Percentiles rank a stretch among this genome's conserved stretches.
These are phyloP conservation scores for Pygoscelis adeliae DNA, from an alignment of 2,113 vertebrate genomes.

Conservation along the genomic window DNA sequence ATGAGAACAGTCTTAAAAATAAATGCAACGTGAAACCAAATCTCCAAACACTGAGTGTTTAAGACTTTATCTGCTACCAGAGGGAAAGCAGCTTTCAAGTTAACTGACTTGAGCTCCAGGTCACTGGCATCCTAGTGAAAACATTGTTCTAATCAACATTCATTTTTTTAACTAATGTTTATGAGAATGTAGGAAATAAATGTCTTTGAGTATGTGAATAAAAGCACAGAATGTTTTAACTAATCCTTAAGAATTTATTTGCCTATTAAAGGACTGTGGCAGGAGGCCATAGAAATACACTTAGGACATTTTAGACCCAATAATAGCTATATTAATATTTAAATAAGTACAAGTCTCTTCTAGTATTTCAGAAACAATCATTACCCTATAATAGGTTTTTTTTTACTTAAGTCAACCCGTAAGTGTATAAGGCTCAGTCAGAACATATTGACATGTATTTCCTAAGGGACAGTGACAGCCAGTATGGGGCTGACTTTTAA, in stretches of 20 bases:
- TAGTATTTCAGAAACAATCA: background rate
- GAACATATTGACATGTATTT: background rate
- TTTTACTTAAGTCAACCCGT: background rate
- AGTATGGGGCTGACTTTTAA: background rate
- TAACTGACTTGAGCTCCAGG: background rate
- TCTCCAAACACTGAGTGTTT: background rate
- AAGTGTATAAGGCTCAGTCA: background rate
- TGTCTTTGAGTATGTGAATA: conserved; percentile 8
- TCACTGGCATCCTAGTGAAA: conserved; percentile 15
- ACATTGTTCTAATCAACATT: background rate
- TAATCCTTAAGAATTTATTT: conserved; percentile 31
- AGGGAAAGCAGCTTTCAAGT: background rate
- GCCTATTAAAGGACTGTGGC: background rate
- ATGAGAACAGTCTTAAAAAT: background rate
- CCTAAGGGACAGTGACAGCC: background rate
- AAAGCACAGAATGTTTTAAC: conserved; percentile 33
- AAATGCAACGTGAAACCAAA: background rate
- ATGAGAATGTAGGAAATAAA: conserved; percentile 16
- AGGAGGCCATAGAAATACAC: background rate
- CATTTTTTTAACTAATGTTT: background rate
- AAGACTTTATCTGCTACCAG: background rate
- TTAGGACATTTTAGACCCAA: background rate
- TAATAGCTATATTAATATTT: background rate
- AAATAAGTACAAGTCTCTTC: background rate
- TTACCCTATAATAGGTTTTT: background rate